Conservation (phyloP, 2,888 invertebrate species). For the Eupeodes latifasciatus region DNA sequence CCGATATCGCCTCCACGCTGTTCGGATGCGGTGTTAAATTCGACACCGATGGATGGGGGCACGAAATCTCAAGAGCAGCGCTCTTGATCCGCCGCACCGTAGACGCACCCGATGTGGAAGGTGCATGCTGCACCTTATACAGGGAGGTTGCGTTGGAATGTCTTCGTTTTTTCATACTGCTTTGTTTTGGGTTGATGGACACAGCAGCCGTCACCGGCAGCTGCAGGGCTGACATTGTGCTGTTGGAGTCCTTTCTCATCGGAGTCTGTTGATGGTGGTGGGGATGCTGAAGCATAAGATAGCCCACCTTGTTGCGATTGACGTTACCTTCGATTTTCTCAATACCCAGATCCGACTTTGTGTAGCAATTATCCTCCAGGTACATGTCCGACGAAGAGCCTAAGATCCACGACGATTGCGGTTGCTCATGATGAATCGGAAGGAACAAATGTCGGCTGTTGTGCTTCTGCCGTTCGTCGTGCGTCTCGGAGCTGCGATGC, state of each 20-base stretch:
- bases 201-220: slow-evolving; percentile 83
- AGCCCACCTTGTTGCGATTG: slow-evolving; percentile 67
- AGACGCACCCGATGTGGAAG: slow-evolving; percentile 65
- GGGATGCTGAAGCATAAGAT: slow-evolving; percentile 76
- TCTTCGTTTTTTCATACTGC: slow-evolving; percentile 82
- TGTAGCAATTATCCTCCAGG: slow-evolving; percentile 83
- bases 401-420: slow-evolving; percentile 74
- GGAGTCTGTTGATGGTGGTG: slow-evolving; percentile 82
- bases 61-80: slow-evolving; percentile 89
- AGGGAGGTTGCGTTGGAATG: slow-evolving; percentile 84
- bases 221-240: slow-evolving; percentile 87
- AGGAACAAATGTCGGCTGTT: slow-evolving; percentile 80
- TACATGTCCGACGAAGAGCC: slow-evolving; percentile 84
- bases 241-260: slow-evolving; percentile 87
- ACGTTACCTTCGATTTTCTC: slow-evolving; percentile 80
- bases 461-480: slow-evolving; percentile 82
- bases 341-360: slow-evolving; percentile 84
- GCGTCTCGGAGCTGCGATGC: slow-evolving; percentile 83
- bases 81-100: slow-evolving; percentile 88
- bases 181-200: slow-evolving; percentile 69
- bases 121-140: slow-evolving; percentile 78
- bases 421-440: slow-evolving; percentile 81
- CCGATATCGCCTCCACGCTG: slow-evolving; percentile 90
- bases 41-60: slow-evolving; percentile 88
- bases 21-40: slow-evolving; percentile 92